Evolutionary conservation across 2,888 invertebrate genomes (phyloP), one percentile per base, ranked within the genome.

Genomic region (Acronicta alni): DNA sequence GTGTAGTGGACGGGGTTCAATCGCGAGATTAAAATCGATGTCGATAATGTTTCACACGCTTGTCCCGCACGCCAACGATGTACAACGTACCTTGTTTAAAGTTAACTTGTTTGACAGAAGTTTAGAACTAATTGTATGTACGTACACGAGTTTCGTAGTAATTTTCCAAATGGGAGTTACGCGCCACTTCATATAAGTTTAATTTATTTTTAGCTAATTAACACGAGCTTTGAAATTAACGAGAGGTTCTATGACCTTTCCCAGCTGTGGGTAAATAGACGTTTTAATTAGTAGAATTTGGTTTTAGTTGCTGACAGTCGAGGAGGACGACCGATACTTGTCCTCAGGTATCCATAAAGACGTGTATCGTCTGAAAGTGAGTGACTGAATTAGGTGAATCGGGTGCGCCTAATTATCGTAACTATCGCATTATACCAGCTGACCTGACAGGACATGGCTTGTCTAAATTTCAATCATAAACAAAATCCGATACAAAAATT

Each of bases 11-110:
- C 23, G 23, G 7, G 20, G 15, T 47, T 43, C 42, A 51, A 39
- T 57, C 41, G 47, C 38, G 30, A 52, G 37, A 46, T 38, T 30
- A 45, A 45, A 54, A 49, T 45, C 39, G 48, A 57, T 57, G 53
- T 48, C 23, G 23, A 16, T 68, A 46, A n/a, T 20, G 37, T 44
- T 51, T 49, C 48, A 15, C 48, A 57, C 65, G 42, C 30, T 56
- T 6, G 35, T 17, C n/a, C 15, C 44, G 18, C 39, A 45, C 47
- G 37, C n/a, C 35, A 35, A 6, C 7, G n/a, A 35, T n/a, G n/a
- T 35, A 35, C n/a, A n/a, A 38, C 18, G 14, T 20, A 8, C 52
- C 20, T 53, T 65, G 66, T 57, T 70, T 43, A 47, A 65, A 57
- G 53, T 70, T 46, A 39, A 35, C 42, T 6, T 23, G 47, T 47